Conservation (phyloP, 2,113 vertebrate species). For the Hyperopisus bebe region DNA sequence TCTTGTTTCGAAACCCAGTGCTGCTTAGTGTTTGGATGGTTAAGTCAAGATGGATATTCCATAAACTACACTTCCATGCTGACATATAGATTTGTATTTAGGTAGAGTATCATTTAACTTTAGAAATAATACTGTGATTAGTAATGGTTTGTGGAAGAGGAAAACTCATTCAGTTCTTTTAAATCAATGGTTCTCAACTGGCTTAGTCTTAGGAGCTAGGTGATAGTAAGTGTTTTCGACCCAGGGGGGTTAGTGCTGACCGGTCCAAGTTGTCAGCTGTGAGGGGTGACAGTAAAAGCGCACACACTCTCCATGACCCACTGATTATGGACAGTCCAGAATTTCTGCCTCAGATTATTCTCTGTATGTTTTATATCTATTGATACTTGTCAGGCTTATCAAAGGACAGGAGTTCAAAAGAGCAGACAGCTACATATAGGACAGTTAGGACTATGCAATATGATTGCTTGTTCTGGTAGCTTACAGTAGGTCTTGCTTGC, state of each 20-base stretch:
- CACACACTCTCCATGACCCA: background rate
- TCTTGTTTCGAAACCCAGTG: background rate
- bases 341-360: background rate
- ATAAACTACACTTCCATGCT: background rate
- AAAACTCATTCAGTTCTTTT: background rate
- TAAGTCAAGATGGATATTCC: background rate
- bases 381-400: background rate
- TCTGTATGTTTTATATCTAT: background rate
- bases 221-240: background rate
- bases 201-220: background rate
- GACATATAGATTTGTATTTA: background rate
- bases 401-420: background rate
- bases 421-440: background rate
- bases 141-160: background rate
- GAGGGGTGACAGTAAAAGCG: background rate
- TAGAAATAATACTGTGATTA: background rate
- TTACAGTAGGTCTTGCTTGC: background rate
- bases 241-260: background rate
- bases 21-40: background rate
- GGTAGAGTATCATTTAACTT: background rate
- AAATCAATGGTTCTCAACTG: background rate
- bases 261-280: background rate
- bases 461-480: background rate
- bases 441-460: background rate
- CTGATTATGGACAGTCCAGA: background rate